Percentiles rank a stretch among this genome's conserved stretches.
phyloP scores from a whole-genome alignment of 2,888 invertebrate genomes.

The Escarpia spicata region DNA sequence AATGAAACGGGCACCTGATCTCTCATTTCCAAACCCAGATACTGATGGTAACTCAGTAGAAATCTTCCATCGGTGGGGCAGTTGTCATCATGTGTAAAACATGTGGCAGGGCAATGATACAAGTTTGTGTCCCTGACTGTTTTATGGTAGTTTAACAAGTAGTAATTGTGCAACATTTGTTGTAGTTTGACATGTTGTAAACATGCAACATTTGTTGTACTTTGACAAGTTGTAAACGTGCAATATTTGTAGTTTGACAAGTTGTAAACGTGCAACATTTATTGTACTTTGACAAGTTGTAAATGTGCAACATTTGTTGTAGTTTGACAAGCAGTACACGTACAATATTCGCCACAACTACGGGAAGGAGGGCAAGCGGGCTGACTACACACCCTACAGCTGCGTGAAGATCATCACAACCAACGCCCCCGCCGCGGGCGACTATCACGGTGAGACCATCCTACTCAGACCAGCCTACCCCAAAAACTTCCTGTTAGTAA shows the following conservation, averaged over 20 bases:
- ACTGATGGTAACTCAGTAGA: neutral
- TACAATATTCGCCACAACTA: slow-evolving; percentile 93
- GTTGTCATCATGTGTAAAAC: too few species aligned
- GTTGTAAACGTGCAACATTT: too few species aligned
- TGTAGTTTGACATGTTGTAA: slow-evolving; percentile 83
- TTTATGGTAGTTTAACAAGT: too few species aligned
- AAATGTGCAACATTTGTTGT: too few species aligned
- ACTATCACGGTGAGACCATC: slow-evolving; percentile 39
- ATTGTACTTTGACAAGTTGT: too few species aligned
- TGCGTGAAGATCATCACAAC: slow-evolving; percentile 89
- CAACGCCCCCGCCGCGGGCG: slow-evolving; percentile 41
- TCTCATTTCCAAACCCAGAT: neutral
- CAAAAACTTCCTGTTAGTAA: too few species aligned
- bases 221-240: too few species aligned
- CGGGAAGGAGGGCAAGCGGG: slow-evolving; percentile 92
- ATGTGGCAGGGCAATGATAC: too few species aligned
- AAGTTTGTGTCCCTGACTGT: too few species aligned
- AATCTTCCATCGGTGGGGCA: neutral
- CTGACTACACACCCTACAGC: slow-evolving; percentile 84
- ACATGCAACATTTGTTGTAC: slow-evolving; percentile 77
- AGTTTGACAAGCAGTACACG: slow-evolving; percentile 85
- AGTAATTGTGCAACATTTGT: too few species aligned
- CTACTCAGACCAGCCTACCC: too few species aligned
- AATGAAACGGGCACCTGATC: neutral
- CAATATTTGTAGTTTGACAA: too few species aligned